Percentiles rank a stretch among this genome's conserved stretches.
Evolutionary conservation across 2,797 vertebrate genomes (phyloP).

Genomic region (Manis javanica): DNA sequence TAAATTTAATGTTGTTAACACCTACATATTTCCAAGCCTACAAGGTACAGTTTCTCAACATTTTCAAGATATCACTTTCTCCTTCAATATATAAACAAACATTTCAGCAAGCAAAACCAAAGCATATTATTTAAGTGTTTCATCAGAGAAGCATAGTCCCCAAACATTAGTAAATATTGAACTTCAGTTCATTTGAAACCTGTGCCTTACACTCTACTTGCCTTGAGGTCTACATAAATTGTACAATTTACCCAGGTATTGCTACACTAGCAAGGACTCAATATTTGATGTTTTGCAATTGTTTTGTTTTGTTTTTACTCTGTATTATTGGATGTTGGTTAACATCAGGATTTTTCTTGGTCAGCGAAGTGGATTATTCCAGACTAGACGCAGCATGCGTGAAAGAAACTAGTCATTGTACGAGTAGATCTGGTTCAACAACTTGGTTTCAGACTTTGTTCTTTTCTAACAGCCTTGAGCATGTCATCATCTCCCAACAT

Average conservation of each 20-base stretch:
- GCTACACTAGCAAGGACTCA: neutral
- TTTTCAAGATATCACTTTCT: neutral
- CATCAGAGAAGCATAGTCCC: slow-evolving; percentile 17
- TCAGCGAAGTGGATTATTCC: neutral
- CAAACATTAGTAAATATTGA: slow-evolving; percentile 57
- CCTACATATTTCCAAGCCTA: neutral
- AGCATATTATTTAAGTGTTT: slow-evolving; percentile 61
- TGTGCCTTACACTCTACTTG: neutral
- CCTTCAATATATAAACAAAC: slow-evolving; percentile 25
- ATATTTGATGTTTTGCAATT: neutral
- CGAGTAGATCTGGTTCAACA: neutral
- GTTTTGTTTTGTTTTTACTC: neutral
- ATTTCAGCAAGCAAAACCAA: slow-evolving; percentile 17
- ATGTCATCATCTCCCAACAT: neutral
- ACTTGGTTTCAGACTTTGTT: neutral
- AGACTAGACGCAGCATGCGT: neutral
- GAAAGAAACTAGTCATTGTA: neutral
- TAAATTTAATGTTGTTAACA: slow-evolving; percentile 45
- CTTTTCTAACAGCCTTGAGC: neutral
- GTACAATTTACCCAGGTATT: slow-evolving; percentile 25
- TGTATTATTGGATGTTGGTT: slow-evolving; percentile 13
- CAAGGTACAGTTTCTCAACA: neutral
- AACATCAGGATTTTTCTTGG: neutral
- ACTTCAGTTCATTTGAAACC: slow-evolving; percentile 37
- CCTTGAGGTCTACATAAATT: slow-evolving; percentile 8